A percentile compares a stretch with the other conserved stretches of the same genome.
Conservation (phyloP, 1,140 invertebrate species). For the Octopus sinensis region DNA sequence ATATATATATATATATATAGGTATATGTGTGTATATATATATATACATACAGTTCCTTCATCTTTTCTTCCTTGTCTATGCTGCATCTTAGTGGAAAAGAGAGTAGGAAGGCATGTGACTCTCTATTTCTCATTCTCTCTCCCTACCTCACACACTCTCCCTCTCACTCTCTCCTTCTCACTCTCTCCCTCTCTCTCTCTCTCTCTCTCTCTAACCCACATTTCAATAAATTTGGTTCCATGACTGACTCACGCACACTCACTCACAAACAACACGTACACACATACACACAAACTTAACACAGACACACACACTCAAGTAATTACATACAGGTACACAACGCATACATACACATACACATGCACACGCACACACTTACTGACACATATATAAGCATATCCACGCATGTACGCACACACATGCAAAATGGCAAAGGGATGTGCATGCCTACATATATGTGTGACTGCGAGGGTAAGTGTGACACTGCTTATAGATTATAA, state of each 20-base stretch:
- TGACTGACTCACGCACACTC: background rate
- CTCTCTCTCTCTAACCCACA: background rate
- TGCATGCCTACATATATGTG: background rate
- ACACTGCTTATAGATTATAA: too few species aligned
- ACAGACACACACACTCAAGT: background rate
- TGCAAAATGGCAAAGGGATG: background rate
- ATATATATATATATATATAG: too few species aligned
- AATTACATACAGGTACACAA: background rate
- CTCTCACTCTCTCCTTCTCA: background rate
- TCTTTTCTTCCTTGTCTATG: too few species aligned
- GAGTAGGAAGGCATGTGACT: background rate
- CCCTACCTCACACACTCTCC: background rate
- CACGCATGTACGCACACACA: background rate
- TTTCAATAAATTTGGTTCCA: background rate
- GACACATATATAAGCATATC: background rate
- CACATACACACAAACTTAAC: background rate
- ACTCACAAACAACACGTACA: background rate
- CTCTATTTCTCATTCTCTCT: background rate
- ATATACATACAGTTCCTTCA: too few species aligned
- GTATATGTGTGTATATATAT: too few species aligned
- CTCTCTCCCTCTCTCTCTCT: background rate
- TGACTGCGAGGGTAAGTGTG: too few species aligned
- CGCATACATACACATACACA: background rate
- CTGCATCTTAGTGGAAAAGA: too few species aligned
- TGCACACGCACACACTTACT: background rate